phyloP scores from a whole-genome alignment of 2,113 vertebrate species.

The Monopterus albus region DNA sequence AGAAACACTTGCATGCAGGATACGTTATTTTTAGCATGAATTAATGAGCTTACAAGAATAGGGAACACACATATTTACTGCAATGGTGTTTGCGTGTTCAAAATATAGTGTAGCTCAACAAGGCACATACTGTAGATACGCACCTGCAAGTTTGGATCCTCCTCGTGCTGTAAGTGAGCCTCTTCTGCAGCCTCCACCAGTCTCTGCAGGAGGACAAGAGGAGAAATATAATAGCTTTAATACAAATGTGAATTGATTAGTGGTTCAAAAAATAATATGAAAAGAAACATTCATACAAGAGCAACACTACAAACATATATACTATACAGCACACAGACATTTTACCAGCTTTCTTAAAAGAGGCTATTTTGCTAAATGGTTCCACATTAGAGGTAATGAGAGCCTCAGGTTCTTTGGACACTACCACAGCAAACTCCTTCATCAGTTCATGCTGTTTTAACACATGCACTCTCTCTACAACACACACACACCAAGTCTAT shows the following conservation, averaged over 20 bases:
- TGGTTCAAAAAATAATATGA: constrained; percentile 21
- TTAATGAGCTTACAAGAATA: constrained; percentile 6
- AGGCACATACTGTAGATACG: background rate
- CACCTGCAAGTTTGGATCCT: constrained; percentile 95
- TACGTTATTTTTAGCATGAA: constrained; percentile 7
- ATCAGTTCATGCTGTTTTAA: constrained; percentile 50
- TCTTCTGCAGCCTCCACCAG: constrained; percentile 97
- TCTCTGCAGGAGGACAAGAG: constrained; percentile 79
- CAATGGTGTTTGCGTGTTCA: background rate
- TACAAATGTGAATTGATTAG: constrained; percentile 22
- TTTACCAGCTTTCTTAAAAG: constrained; percentile 55
- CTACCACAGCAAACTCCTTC: constrained; percentile 56
- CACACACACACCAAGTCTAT: constrained; percentile 14
- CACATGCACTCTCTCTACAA: constrained; percentile 11
- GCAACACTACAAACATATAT: constrained; percentile 18
- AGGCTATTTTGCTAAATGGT: constrained; percentile 71
- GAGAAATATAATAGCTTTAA: background rate
- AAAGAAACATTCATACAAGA: background rate
- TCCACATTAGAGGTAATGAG: constrained; percentile 66
- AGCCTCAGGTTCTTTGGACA: constrained; percentile 62
- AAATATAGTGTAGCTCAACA: background rate
- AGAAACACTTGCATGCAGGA: background rate
- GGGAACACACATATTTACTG: background rate
- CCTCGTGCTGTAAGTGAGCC: constrained; percentile 95
- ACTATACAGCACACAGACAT: constrained; percentile 35